Base-by-base conservation (phyloP, 1,140 invertebrate genomes). In the Cydia splendana region DNA sequence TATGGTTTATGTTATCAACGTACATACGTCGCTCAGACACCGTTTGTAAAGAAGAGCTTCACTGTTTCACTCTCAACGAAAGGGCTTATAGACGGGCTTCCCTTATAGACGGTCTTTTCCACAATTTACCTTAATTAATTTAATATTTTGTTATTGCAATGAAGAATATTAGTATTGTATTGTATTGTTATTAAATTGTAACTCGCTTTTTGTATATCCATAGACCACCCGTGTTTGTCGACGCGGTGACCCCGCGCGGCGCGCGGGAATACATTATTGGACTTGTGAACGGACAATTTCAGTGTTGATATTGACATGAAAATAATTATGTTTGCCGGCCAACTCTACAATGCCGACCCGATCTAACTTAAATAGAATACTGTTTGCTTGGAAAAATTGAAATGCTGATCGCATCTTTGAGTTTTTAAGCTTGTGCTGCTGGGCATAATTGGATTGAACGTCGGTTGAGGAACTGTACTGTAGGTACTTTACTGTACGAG, bases 271-370 rank as follows among this genome's bases (percentile, higher is more conserved):
- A 83, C 85, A 83, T 88, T 85, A 85, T 77, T 65, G 79, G 80
- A 82, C 81, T 84, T 84, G 83, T 81, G 80, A 82, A 85, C 79
- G 79, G 83, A 87, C 80, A 86, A 83, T 82, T 85, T 83, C 85
- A 85, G 74, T 84, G 83, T 86, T 86, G 79, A 84, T 85, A 84
- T 80, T 83, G 80, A 84, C 78, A 82, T 86, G 81, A 82, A 81
- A 84, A 80, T 84, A 84, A 87, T 83, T 81, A 81, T 83, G 82
- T 83, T 83, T 81, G 79, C 80, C 38, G 67, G 67, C 34, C 67
- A 71, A 38, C 30, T 71, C 67, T 9, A 42, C 30, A 67, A 38
- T 38, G 6, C 51, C 13, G 65, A 67, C 9, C 67, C 38, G 67
- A 71, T 30, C 62, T 65, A 6, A 1, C 4, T 71, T 71, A 38